Conservation (phyloP, 1,140 invertebrate genomes). For the Colletes gigas region DNA sequence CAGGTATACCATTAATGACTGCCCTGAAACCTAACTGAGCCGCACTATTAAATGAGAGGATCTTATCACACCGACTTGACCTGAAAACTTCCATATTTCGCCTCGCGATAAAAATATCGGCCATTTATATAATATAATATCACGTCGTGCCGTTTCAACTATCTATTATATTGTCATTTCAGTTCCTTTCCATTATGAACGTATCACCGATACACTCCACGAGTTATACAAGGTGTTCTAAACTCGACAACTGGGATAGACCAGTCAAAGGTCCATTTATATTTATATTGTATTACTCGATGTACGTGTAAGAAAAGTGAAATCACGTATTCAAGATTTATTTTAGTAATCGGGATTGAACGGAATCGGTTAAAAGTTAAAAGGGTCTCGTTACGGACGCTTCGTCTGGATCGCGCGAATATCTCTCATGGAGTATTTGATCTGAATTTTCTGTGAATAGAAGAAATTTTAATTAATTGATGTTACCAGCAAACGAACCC, state of each 20-base stretch:
- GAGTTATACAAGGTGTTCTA: too few relatives aligned
- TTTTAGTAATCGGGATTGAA: not conserved
- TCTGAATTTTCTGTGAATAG: not conserved
- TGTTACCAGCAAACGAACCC: not conserved
- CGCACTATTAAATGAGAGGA: conserved; percentile 48
- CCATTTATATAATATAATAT: conserved; percentile 33
- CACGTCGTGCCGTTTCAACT: not conserved
- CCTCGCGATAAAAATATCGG: conserved; percentile 47
- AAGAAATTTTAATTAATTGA: not conserved
- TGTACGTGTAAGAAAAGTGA: too few relatives aligned
- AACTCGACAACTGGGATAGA: too few relatives aligned
- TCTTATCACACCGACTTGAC: conserved; percentile 57
- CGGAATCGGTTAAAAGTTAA: not conserved
- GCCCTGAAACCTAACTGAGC: conserved; percentile 36
- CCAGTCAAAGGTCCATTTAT: too few relatives aligned
- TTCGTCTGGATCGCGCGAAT: not conserved
- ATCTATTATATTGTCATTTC: not conserved
- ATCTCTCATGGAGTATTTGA: not conserved
- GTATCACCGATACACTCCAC: too few relatives aligned
- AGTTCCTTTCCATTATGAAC: not conserved
- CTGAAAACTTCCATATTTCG: conserved; percentile 38
- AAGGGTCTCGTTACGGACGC: not conserved
- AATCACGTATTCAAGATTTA: not conserved
- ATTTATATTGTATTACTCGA: too few relatives aligned
- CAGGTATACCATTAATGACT: conserved; percentile 55